Evolutionary conservation across 2,888 invertebrate species (phyloP).

Genomic region (Frankliniella intonsa): DNA sequence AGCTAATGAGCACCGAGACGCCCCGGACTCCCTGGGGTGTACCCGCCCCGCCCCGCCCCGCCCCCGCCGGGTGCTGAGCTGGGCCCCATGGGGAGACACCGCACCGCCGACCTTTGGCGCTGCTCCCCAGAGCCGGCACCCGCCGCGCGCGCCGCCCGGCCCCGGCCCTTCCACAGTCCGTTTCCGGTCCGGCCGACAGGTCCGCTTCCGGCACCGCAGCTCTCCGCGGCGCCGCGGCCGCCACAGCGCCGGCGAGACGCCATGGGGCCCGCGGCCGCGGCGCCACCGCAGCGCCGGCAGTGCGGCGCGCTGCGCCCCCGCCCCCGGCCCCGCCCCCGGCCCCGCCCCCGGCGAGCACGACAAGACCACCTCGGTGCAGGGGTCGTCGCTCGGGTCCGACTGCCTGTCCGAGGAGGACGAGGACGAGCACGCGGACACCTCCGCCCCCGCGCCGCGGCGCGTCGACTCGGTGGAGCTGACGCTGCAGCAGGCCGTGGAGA

Average conservation of each 20-base stretch:
- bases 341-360: neutral
- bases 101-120: too few species aligned
- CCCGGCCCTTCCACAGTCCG: too few species aligned
- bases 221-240: neutral
- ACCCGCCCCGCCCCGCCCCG: neutral
- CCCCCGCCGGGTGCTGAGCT: too few species aligned
- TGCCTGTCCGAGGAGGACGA: neutral
- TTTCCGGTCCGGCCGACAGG: neutral
- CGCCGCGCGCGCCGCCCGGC: too few species aligned
- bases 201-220: conserved; percentile 6
- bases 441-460: neutral
- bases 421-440: neutral
- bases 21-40: neutral
- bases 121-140: too few species aligned
- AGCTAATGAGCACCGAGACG: neutral
- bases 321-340: conserved; percentile 4
- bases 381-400: neutral
- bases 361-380: neutral
- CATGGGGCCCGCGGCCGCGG: neutral
- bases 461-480: conserved; percentile 10
- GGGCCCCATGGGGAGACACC: too few species aligned
- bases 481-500: neutral
- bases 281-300: neutral
- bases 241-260: neutral
- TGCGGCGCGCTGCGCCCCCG: neutral